These are phyloP conservation scores for Rhadina sibilatrix DNA, from an alignment of 2,113 vertebrate genomes.

Conservation along the genomic window DNA sequence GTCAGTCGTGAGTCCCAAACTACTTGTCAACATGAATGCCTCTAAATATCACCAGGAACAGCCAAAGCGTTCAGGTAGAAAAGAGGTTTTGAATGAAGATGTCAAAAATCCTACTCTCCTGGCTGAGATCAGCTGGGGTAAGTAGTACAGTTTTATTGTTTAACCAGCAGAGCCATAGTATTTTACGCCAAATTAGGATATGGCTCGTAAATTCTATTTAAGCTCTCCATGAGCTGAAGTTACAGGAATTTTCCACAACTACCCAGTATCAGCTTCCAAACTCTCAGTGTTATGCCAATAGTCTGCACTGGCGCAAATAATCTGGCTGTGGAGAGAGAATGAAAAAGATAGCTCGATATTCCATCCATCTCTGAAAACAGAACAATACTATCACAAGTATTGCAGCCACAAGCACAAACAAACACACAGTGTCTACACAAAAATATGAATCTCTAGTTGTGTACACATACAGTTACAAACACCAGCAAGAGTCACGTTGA, in stretches of 20 bases:
- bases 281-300: constrained; percentile 14
- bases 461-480: neutral
- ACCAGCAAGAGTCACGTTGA: neutral
- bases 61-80: constrained; percentile 19
- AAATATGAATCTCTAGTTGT: neutral
- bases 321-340: constrained; percentile 4
- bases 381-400: neutral
- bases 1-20: neutral
- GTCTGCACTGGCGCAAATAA: constrained; percentile 13
- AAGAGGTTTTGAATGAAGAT: constrained; percentile 15
- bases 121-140: constrained; percentile 2
- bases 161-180: constrained; percentile 11
- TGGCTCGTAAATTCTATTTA: constrained; percentile 57
- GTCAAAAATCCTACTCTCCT: neutral
- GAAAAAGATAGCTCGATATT: neutral
- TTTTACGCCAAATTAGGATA: constrained; percentile 43
- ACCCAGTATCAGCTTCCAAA: constrained; percentile 35
- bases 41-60: neutral
- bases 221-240: constrained; percentile 51
- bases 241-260: constrained; percentile 62
- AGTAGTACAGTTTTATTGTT: neutral
- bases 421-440: neutral
- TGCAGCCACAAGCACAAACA: neutral
- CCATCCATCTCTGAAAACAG: neutral
- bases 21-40: neutral